Base-by-base conservation (phyloP, 2,888 invertebrate genomes). In the Plemyria rubiginata region DNA sequence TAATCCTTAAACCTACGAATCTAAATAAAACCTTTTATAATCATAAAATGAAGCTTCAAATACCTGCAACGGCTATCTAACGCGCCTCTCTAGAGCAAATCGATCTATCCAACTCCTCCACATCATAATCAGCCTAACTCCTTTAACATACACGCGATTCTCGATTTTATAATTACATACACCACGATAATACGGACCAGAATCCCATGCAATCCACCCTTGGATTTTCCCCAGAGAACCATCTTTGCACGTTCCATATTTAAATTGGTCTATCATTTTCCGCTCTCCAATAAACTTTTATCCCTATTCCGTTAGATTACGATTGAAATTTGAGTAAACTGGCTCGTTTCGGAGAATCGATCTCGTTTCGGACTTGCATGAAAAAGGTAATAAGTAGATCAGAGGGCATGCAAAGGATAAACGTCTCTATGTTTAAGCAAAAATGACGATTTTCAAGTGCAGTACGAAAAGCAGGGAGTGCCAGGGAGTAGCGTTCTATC, bases 211-310 rank as follows among this genome's bases (percentile, higher is more conserved):
- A 45, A 71, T 62, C 65, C 48, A 36, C 57, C 67, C 70, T 70
- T 75, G 78, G 84, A 77, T 90, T 90, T 92, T 92, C 92, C 92
- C 91, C 85, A 86, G 90, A 92, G 92, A 90, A 88, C 92, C 91
- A 92, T 92, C 92, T 92, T 89, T 82, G 80, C 80, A 77, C 79
- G 88, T 83, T 88, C 89, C 85, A 88, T 90, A 87, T 88, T 86
- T 82, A 86, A 90, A 91, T 87, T 85, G 87, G 77, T 86, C 80
- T 90, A 90, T 88, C 86, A 84, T 83, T 85, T 78, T 67, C 45
- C 29, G 7, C 0, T 1, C 6, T 16, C 1, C 71, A 78, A 48
- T 40, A 32, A 0, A 85, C 72, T 74, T 65, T 70, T 28, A 60
- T 74, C 85, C 71, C 55, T 80, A 78, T 0, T 0, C 0, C 0